These are phyloP conservation scores for Chaenogobius annularis DNA, from an alignment of 2,113 vertebrate genomes.

Conservation along the genomic window DNA sequence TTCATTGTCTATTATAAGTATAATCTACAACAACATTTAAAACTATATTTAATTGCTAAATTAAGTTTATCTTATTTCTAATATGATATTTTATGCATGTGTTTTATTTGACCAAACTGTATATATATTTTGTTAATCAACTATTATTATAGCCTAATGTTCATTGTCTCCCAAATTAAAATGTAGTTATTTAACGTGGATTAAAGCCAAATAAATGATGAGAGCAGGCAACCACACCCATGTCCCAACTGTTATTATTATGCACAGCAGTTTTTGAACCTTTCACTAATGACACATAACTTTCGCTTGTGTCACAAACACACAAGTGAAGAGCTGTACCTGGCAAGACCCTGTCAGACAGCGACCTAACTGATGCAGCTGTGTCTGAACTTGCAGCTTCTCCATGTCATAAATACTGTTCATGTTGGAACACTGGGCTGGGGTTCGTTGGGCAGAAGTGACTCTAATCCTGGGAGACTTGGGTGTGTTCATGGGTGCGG, in stretches of 20 bases:
- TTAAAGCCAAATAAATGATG: neutral
- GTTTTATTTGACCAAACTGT: no score
- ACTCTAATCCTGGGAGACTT: neutral
- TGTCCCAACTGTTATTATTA: neutral
- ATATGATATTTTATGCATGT: no score
- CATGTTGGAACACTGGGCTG: neutral
- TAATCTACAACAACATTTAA: no score
- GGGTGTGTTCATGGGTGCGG: slow-evolving; percentile 51
- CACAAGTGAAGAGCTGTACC: neutral
- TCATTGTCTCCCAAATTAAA: no score
- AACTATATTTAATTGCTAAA: no score
- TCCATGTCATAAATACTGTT: neutral
- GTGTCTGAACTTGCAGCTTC: slow-evolving; percentile 38
- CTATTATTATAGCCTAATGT: no score
- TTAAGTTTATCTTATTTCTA: no score
- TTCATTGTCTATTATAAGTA: no score
- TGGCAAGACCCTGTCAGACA: slow-evolving; percentile 29
- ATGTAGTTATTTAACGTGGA: no score
- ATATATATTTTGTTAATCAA: no score
- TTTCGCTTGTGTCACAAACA: slow-evolving; percentile 21
- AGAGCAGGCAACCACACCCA: slow-evolving; percentile 37
- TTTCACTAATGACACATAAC: slow-evolving; percentile 9
- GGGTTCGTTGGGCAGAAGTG: neutral
- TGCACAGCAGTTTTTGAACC: slow-evolving; percentile 23
- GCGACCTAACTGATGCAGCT: slow-evolving; percentile 17